Conservation (phyloP, 2,888 invertebrate species). For the Hemicrepidius hirtus region DNA sequence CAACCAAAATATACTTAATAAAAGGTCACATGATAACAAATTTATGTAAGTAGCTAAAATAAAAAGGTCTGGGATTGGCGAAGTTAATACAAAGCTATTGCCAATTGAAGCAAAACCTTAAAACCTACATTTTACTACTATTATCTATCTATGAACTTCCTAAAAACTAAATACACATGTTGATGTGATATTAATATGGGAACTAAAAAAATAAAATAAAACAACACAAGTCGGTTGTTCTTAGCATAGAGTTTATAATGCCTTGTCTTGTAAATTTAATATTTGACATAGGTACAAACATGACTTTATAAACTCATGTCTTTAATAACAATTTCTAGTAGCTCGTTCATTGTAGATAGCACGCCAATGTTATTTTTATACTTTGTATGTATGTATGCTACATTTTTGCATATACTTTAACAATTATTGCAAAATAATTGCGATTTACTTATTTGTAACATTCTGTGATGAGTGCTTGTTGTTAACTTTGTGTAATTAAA, state of each 20-base stretch:
- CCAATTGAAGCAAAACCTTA: neutral
- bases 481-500: neutral
- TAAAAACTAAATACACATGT: neutral
- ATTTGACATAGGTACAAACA: too few species aligned
- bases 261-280: neutral
- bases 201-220: neutral
- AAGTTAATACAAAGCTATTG: neutral
- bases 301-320: slow-evolving; percentile 4
- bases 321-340: neutral
- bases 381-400: slow-evolving; percentile 46
- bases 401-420: neutral
- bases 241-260: neutral
- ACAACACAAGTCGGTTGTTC: neutral
- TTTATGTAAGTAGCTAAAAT: neutral
- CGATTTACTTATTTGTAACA: too few species aligned
- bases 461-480: neutral
- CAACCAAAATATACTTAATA: slow-evolving; percentile 58
- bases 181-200: neutral
- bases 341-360: neutral
- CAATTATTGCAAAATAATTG: neutral
- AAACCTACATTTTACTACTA: neutral
- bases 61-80: neutral
- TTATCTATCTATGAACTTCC: neutral
- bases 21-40: neutral
- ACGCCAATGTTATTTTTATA: slow-evolving; percentile 41